A percentile compares a stretch with the other conserved stretches of the same genome.
Evolutionary conservation across 92 coral and sea anemone species (phyloP).

Genomic region (Zoanthus solanderi): DNA sequence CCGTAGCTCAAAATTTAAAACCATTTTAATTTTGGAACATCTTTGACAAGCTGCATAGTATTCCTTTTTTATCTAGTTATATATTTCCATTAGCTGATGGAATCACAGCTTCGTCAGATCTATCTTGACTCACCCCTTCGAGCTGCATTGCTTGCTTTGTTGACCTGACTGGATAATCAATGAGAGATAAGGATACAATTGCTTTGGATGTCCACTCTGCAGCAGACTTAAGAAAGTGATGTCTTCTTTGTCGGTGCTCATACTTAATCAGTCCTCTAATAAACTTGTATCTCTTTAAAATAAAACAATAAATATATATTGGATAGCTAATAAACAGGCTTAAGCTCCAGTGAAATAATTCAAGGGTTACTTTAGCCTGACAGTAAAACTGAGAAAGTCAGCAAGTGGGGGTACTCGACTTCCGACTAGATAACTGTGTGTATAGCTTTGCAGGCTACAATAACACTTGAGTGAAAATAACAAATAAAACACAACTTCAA

Average conservation of each 20-base stretch:
- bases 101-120: no score
- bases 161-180: slow-evolving; percentile 69
- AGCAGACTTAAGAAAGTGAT: slow-evolving; percentile 68
- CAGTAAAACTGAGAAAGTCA: no score
- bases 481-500: background rate
- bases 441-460: background rate
- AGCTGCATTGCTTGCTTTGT: slow-evolving; percentile 70
- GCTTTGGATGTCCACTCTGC: slow-evolving; percentile 84
- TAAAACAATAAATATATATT: background rate
- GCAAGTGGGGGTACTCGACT: background rate
- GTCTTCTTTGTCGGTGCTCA: slow-evolving; percentile 73
- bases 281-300: slow-evolving; percentile 66
- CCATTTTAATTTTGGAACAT: no score
- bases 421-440: background rate
- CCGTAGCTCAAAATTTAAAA: no score
- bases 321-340: no score
- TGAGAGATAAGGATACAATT: slow-evolving; percentile 66
- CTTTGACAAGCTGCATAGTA: no score
- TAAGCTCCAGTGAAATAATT: no score
- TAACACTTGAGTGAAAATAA: no score
- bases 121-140: slow-evolving; percentile 59
- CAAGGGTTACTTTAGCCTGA: no score
- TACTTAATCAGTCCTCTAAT: slow-evolving; percentile 66
- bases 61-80: no score
- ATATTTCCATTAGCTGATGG: no score